Base-by-base conservation (phyloP, 1,140 invertebrate genomes). In the Rhagoletis zephyria region DNA sequence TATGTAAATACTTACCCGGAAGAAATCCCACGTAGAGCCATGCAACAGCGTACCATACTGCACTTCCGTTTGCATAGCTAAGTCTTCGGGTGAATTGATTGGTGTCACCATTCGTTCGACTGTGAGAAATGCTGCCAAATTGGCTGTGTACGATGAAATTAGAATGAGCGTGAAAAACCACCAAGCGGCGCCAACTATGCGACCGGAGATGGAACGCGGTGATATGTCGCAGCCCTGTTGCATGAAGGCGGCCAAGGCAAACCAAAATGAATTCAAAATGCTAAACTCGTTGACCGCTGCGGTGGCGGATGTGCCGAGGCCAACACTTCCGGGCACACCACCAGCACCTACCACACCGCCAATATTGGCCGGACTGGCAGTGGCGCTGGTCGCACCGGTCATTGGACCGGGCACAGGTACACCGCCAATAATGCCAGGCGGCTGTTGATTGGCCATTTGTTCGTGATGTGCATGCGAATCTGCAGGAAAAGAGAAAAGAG, bases 101-200 rank as follows among this genome's bases (percentile, higher is more conserved):
- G 98, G 97, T 7, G 97, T 96, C 0, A 98, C 96, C 96, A 99
- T 98, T 85, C 98, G 94, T 93, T 98, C 98, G 16, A 99, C 97
- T 0, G 98, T 99, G 65, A 98, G 95, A 94, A 99, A 99, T 14
- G 98, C 98, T 1, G 98, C 98, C 87, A 99, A 94, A 94, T 99
- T 99, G 70, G 98, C 98, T 19, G 98, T 99, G 93, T 99, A 99
- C 14, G 98, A 99, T 63, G 98, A 99, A 88, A 99, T 98, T 87
- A 99, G 95, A 90, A 99, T 99, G 40, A 99, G 95, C 0, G 98
- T 99, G 93, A 99, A 99, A 94, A 99, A 99, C 98, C 98, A 99
- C 98, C 98, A 99, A 0, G 98, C 98, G 81, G 97, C 97, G 3
- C 98, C 98, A 0, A 99, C 98, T 90, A 99, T 98, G 56, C 98